Percentiles rank a stretch among this genome's conserved stretches.
phyloP scores from a whole-genome alignment of 1,140 invertebrate species.

The Cotesia vestalis region DNA sequence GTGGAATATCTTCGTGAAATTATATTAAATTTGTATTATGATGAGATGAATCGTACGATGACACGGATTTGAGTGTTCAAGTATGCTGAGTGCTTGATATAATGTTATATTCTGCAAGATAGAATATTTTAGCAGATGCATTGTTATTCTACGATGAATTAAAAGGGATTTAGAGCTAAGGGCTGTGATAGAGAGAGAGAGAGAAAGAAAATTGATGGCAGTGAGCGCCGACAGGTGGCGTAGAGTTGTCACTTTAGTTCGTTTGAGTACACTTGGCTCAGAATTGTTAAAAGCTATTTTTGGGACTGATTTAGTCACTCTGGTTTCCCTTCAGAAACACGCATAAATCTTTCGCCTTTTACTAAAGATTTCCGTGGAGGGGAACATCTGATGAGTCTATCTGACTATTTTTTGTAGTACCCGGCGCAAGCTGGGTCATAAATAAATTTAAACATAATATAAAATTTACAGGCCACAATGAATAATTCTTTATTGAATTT shows the following conservation, averaged over 20 bases:
- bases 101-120: neutral
- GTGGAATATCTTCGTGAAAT: neutral
- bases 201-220: too few relatives aligned
- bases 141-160: too few relatives aligned
- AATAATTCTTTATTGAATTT: too few relatives aligned
- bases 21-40: neutral
- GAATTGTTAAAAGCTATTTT: too few relatives aligned
- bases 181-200: too few relatives aligned
- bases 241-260: too few relatives aligned
- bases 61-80: conserved; percentile 3
- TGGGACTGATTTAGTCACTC: conserved; percentile 8
- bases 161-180: too few relatives aligned
- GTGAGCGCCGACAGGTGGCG: too few relatives aligned
- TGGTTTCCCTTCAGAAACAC: conserved; percentile 40
- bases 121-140: too few relatives aligned
- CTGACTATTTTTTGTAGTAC: conserved; percentile 54
- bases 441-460: conserved; percentile 30
- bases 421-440: conserved; percentile 32
- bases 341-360: conserved; percentile 41
- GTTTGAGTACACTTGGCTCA: too few relatives aligned
- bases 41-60: conserved; percentile 6
- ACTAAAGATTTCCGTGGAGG: conserved; percentile 41
- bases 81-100: neutral
- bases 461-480: too few relatives aligned
- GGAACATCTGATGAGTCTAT: conserved; percentile 49